phyloP scores from a whole-genome alignment of 2,113 vertebrate species.

The Paratilapia polleni region DNA sequence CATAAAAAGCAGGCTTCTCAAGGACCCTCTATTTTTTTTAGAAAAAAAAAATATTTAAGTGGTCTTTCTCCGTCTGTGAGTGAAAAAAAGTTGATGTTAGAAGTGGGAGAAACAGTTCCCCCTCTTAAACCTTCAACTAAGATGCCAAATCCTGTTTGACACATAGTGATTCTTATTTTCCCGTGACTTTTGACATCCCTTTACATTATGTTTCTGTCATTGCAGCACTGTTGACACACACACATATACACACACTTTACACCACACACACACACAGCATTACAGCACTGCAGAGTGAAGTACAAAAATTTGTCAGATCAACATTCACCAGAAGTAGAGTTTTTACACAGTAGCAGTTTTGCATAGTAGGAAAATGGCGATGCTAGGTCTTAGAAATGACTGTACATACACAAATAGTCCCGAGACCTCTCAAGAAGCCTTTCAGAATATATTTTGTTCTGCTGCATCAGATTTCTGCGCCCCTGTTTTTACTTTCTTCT shows the following conservation, averaged over 20 bases:
- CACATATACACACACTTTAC: constrained; percentile 11
- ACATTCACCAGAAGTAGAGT: constrained; percentile 47
- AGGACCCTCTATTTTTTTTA: constrained; percentile 87
- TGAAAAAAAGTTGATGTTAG: constrained; percentile 83
- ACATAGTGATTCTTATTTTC: constrained; percentile 88
- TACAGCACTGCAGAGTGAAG: constrained; percentile 25
- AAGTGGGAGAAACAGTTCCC: constrained; percentile 82
- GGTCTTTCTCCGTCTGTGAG: constrained; percentile 84
- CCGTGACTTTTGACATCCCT: constrained; percentile 82
- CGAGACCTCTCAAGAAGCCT: constrained; percentile 63
- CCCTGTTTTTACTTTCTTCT: neutral
- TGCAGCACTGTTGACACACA: constrained; percentile 55
- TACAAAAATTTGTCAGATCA: constrained; percentile 5
- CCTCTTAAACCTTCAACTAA: constrained; percentile 84
- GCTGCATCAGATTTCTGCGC: neutral
- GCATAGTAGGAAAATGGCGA: constrained; percentile 43
- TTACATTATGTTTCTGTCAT: constrained; percentile 67
- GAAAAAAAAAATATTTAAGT: constrained; percentile 92
- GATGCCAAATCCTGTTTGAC: constrained; percentile 91
- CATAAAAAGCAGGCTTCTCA: constrained; percentile 83
- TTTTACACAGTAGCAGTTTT: constrained; percentile 50
- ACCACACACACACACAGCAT: neutral
- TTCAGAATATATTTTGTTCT: constrained; percentile 22
- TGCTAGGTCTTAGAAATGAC: constrained; percentile 58
- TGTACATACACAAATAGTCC: constrained; percentile 55